Evolutionary conservation across 2,888 invertebrate species (phyloP).

Genomic region (Ptychoptera albimana): DNA sequence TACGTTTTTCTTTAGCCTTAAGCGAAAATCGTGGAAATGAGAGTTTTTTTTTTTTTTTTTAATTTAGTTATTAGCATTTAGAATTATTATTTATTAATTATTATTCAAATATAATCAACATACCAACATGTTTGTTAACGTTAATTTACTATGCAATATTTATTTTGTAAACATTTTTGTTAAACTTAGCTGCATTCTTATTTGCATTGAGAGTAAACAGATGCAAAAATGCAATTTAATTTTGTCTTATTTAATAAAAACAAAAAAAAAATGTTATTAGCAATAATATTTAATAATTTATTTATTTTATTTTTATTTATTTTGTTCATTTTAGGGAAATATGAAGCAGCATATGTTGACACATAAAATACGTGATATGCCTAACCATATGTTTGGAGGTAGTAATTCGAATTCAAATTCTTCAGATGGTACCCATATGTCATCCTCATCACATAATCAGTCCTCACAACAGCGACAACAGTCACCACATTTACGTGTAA

Average conservation of each 20-base stretch:
- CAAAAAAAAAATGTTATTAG: background rate
- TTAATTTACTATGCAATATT: background rate
- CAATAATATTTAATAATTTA: slow-evolving; percentile 1
- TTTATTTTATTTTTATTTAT: background rate
- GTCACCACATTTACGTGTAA: slow-evolving; percentile 1
- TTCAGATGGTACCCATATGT: background rate
- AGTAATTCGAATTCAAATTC: background rate
- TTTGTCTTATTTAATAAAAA: slow-evolving; percentile 4
- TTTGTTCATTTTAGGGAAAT: slow-evolving; percentile 60
- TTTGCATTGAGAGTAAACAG: background rate
- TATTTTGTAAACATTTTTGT: background rate
- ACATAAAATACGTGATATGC: slow-evolving; percentile 84
- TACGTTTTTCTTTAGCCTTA: too few species aligned
- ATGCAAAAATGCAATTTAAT: slow-evolving; percentile 3
- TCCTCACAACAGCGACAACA: background rate
- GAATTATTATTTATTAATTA: background rate
- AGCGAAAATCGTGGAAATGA: too few species aligned
- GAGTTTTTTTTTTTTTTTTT: too few species aligned
- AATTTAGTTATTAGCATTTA: background rate
- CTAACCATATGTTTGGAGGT: slow-evolving; percentile 5
- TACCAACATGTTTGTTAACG: background rate
- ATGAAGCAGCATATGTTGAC: slow-evolving; percentile 99
- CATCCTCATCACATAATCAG: background rate
- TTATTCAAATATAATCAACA: background rate
- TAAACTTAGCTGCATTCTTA: background rate